Percentiles rank a stretch among this genome's conserved stretches.
Evolutionary conservation across 2,888 invertebrate species (phyloP).

Genomic region (Sialis lutaria): DNA sequence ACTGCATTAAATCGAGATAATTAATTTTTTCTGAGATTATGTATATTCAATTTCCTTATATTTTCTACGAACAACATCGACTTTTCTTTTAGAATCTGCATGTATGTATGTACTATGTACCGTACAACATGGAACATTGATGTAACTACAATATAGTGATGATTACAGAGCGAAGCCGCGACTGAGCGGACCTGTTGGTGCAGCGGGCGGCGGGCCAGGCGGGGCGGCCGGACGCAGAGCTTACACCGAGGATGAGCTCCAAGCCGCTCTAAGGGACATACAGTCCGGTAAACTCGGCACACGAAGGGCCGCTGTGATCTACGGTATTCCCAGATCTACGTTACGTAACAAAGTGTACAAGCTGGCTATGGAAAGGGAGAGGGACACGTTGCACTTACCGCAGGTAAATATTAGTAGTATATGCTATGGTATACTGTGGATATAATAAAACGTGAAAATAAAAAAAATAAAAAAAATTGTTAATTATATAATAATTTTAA

Average conservation of each 20-base stretch:
- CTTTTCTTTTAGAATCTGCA: neutral
- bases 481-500: no score
- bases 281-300: conserved; percentile 86
- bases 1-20: no score
- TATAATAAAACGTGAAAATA: no score
- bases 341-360: conserved; percentile 91
- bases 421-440: no score
- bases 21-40: neutral
- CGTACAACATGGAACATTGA: neutral
- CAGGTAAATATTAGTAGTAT: no score
- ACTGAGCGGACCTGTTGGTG: conserved; percentile 39
- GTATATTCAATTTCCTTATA: neutral
- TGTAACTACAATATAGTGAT: conserved; percentile 9
- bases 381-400: conserved; percentile 29
- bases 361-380: conserved; percentile 50
- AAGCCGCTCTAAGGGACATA: conserved; percentile 86
- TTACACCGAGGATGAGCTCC: conserved; percentile 92
- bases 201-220: no score
- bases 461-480: no score
- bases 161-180: conserved; percentile 50
- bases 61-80: neutral
- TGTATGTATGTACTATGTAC: neutral
- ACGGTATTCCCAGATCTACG: conserved; percentile 92
- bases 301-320: conserved; percentile 82
- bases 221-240: conserved; percentile 52